These are phyloP conservation scores for Eremophila alpestris DNA, from an alignment of 2,797 vertebrate genomes.

Conservation along the genomic window DNA sequence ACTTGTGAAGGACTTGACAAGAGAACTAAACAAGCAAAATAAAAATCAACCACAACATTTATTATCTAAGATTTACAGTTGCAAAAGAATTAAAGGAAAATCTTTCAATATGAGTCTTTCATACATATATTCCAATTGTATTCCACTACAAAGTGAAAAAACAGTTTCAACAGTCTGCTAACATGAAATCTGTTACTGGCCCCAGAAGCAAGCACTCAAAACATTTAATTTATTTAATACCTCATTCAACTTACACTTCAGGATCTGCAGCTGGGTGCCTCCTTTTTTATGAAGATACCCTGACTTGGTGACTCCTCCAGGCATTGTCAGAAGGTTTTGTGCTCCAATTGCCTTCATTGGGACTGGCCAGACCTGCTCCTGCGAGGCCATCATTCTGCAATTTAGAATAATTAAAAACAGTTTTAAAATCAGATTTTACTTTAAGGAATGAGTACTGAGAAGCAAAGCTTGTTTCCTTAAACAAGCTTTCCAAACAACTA, in stretches of 20 bases:
- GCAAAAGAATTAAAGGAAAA: not conserved
- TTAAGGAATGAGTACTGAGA: not conserved
- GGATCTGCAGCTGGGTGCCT: constrained; percentile 92
- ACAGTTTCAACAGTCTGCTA: not conserved
- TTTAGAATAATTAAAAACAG: not conserved
- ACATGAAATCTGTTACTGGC: not conserved
- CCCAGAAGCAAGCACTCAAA: not conserved
- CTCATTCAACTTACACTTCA: constrained; percentile 87
- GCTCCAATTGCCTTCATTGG: constrained; percentile 98
- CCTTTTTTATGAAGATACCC: constrained; percentile 98
- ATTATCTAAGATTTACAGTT: not conserved
- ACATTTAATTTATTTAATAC: not conserved
- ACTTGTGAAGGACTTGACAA: not conserved
- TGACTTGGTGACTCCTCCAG: constrained; percentile 87
- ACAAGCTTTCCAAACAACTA: constrained; percentile 35
- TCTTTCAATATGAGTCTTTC: not conserved
- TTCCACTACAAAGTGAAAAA: not conserved
- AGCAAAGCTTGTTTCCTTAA: constrained; percentile 18
- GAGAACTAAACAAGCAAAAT: not conserved
- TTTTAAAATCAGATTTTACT: not conserved
- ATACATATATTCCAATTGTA: not conserved
- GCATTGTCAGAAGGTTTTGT: constrained; percentile 97
- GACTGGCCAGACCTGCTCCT: constrained; percentile 87
- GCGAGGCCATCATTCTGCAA: constrained; percentile 86
- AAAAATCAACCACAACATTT: not conserved